A percentile compares a stretch with the other conserved stretches of the same genome.
Conservation (phyloP, 2,888 invertebrate genomes). For the Melolontha melolontha region DNA sequence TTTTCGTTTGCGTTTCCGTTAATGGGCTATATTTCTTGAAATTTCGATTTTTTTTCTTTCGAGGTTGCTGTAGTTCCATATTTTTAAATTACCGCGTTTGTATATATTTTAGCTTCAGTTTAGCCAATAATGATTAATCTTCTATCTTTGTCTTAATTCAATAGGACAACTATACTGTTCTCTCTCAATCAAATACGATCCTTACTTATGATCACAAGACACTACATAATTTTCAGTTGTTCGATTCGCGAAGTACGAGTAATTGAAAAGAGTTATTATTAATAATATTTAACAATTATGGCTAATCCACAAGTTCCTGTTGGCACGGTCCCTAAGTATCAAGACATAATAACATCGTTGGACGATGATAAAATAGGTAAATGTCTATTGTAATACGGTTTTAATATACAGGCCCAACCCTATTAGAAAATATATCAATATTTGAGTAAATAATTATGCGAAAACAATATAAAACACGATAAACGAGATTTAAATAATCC, state of each 20-base stretch:
- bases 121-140: conserved; percentile 1
- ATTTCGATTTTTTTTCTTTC: conserved; percentile 62
- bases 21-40: conserved; percentile 10
- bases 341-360: conserved; percentile 79
- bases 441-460: conserved; percentile 1
- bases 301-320: conserved; percentile 51
- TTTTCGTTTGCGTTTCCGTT: neutral
- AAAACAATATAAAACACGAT: neutral
- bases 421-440: conserved; percentile 28
- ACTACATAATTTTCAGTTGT: conserved; percentile 42
- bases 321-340: conserved; percentile 69
- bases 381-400: conserved; percentile 51
- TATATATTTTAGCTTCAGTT: neutral
- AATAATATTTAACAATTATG: conserved; percentile 48
- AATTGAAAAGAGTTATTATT: conserved; percentile 27
- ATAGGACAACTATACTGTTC: conserved; percentile 6
- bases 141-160: conserved; percentile 10
- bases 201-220: conserved; percentile 50
- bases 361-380: conserved; percentile 91
- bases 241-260: conserved; percentile 25
- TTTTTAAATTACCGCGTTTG: conserved; percentile 56
- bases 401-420: conserved; percentile 44
- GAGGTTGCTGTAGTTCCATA: conserved; percentile 69
- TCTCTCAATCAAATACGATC: conserved; percentile 6
- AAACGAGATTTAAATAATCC: conserved; percentile 24